Conservation (phyloP, 2,888 invertebrate species). For the Lepeophtheirus nordmannii region DNA sequence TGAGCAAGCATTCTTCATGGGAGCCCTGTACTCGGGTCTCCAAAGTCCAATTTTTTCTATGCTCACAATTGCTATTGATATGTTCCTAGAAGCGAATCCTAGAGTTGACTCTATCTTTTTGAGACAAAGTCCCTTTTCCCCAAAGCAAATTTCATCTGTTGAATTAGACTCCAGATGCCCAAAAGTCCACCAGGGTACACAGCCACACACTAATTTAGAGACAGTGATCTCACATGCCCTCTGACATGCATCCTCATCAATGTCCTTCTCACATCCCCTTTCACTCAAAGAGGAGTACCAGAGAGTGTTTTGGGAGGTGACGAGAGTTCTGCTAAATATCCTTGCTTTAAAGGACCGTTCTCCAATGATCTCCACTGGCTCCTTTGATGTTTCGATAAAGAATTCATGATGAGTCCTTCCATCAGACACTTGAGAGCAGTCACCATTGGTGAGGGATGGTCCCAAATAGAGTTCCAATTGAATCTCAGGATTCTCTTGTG, state of each 20-base stretch:
- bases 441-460: neutral
- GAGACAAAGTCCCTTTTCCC: neutral
- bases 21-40: neutral
- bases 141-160: neutral
- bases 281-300: conserved; percentile 5
- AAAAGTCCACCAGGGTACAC: conserved; percentile 1
- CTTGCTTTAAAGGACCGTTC: conserved; percentile 1
- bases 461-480: neutral
- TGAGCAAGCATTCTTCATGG: neutral
- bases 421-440: neutral
- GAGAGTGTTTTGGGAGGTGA: neutral
- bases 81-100: neutral
- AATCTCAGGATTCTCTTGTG: neutral
- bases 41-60: neutral
- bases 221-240: neutral
- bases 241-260: neutral
- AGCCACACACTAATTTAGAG: neutral
- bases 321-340: neutral
- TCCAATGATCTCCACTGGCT: neutral
- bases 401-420: neutral
- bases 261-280: neutral
- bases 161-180: neutral
- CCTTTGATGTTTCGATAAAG: neutral
- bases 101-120: conserved; percentile 3
- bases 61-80: neutral